Percentiles rank a stretch among this genome's conserved stretches.
phyloP scores from a whole-genome alignment of 2,888 invertebrate genomes.

The Enchytraeus crypticus region DNA sequence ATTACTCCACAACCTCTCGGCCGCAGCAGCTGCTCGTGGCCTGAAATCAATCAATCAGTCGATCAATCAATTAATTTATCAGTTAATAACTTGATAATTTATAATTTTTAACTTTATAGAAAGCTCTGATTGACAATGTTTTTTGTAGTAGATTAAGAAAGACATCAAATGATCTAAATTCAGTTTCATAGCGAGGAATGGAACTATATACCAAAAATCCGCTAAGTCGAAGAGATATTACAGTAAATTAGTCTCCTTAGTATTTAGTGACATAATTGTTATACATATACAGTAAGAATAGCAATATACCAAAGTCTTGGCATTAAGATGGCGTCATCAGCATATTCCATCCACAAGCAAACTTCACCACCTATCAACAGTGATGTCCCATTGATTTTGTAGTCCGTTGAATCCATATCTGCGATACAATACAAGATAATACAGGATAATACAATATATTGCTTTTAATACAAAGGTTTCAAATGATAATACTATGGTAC shows the following conservation, averaged over 20 bases:
- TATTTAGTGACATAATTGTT: neutral
- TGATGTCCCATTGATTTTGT: slow-evolving; percentile 2
- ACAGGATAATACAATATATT: too few relatives aligned
- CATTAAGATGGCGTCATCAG: slow-evolving; percentile 54
- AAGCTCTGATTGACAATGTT: neutral
- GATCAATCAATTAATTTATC: neutral
- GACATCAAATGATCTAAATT: neutral
- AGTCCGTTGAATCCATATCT: neutral
- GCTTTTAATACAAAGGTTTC: too few relatives aligned
- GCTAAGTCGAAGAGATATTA: neutral
- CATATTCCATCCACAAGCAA: slow-evolving; percentile 84
- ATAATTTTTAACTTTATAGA: too few relatives aligned
- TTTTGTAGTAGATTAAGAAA: neutral
- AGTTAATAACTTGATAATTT: too few relatives aligned
- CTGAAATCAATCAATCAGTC: slow-evolving; percentile 30
- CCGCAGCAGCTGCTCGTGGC: slow-evolving; percentile 74
- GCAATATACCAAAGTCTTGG: slow-evolving; percentile 39
- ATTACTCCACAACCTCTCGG: slow-evolving; percentile 70
- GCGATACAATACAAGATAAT: too few relatives aligned
- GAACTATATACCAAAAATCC: neutral
- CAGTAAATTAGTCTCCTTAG: neutral
- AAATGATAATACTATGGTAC: too few relatives aligned
- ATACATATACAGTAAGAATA: neutral
- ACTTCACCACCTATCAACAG: slow-evolving; percentile 75
- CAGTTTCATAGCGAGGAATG: neutral